These are phyloP conservation scores for Leptinotarsa lineolata DNA, from an alignment of 1,140 invertebrate genomes.

Conservation along the genomic window DNA sequence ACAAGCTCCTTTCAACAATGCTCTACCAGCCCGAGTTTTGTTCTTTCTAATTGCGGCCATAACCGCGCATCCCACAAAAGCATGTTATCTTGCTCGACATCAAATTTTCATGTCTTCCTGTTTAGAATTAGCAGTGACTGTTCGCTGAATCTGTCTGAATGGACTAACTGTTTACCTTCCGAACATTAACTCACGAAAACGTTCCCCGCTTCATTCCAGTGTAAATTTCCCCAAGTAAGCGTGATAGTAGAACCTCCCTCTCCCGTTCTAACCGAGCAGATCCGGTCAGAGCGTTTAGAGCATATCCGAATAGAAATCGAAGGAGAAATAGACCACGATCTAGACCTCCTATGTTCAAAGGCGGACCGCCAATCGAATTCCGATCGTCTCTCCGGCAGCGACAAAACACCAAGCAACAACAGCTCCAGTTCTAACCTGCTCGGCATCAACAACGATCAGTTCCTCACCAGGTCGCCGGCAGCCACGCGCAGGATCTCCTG, in stretches of 20 bases:
- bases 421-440: constrained; percentile 63
- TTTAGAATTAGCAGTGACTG: no score
- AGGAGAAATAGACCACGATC: constrained; percentile 52
- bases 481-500: constrained; percentile 78
- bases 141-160: no score
- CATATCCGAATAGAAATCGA: constrained; percentile 51
- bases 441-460: constrained; percentile 64
- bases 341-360: constrained; percentile 58
- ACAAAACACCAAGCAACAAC: constrained; percentile 49
- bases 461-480: constrained; percentile 70
- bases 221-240: constrained; percentile 65
- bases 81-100: no score
- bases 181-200: no score
- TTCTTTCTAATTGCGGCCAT: no score
- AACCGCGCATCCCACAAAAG: no score
- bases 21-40: no score
- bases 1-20: no score
- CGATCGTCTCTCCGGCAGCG: constrained; percentile 50
- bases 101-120: no score
- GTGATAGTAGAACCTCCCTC: constrained; percentile 74
- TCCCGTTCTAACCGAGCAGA: constrained; percentile 58
- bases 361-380: constrained; percentile 34
- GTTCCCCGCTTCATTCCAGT: constrained; percentile 34
- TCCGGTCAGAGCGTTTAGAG: constrained; percentile 59
- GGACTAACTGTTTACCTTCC: no score